phyloP scores from a whole-genome alignment of 2,113 vertebrate genomes.

The Odocoileus virginianus region DNA sequence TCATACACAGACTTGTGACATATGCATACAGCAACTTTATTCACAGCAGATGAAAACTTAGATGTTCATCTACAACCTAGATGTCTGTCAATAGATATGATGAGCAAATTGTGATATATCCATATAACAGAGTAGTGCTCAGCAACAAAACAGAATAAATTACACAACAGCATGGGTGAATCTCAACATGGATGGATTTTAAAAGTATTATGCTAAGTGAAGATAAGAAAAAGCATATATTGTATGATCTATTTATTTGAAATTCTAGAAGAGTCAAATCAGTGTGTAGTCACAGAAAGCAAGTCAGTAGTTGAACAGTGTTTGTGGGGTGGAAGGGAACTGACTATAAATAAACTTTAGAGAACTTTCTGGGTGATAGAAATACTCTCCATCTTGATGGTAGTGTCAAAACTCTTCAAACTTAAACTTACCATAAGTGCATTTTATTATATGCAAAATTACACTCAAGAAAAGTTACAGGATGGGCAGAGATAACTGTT shows the following conservation, averaged over 20 bases:
- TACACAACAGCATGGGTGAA: not conserved
- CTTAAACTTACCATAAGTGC: not conserved
- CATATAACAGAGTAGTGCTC: not conserved
- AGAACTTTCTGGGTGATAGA: not conserved
- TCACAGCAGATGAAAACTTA: not conserved
- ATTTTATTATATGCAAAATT: not conserved
- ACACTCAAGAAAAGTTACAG: not conserved
- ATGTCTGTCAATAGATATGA: not conserved
- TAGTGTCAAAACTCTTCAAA: constrained; percentile 12
- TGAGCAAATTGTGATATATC: not conserved
- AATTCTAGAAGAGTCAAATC: not conserved
- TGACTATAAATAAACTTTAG: not conserved
- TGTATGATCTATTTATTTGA: not conserved
- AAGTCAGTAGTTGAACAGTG: not conserved
- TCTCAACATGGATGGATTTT: not conserved
- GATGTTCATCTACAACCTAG: not conserved
- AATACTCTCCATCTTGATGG: not conserved
- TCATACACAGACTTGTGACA: not conserved
- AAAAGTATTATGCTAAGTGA: not conserved
- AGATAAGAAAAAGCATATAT: not conserved
- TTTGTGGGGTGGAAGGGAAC: not conserved
- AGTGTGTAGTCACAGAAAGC: not conserved
- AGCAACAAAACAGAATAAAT: not conserved
- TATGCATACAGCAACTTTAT: constrained; percentile 24
- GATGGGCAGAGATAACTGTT: not conserved